A percentile compares a stretch with the other conserved stretches of the same genome.
These are phyloP conservation scores for Tanytarsus gracilentus DNA, from an alignment of 2,888 invertebrate species.

Conservation along the genomic window DNA sequence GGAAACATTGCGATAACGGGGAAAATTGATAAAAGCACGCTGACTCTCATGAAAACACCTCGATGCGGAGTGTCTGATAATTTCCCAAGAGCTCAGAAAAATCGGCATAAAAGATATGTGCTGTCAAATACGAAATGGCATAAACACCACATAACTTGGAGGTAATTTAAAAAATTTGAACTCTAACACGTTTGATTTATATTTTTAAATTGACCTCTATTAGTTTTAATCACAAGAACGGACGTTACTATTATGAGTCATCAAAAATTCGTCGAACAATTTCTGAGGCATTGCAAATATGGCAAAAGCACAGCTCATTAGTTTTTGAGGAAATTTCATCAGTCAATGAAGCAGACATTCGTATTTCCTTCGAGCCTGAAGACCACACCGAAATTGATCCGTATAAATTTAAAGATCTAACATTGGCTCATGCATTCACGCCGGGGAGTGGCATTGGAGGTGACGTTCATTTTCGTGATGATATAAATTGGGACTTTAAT, in stretches of 20 bases:
- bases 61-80: not conserved
- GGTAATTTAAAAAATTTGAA: not conserved
- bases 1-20: not conserved
- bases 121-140: slow-evolving; percentile 6
- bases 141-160: not conserved
- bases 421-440: slow-evolving; percentile 13
- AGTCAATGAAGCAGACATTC: not conserved
- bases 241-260: not conserved
- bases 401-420: not conserved
- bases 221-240: not conserved
- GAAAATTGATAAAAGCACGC: not conserved
- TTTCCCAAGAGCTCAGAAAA: too few species aligned
- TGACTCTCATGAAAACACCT: not conserved
- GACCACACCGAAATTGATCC: slow-evolving; percentile 1
- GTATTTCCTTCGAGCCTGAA: not conserved
- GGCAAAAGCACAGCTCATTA: not conserved
- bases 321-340: not conserved
- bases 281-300: not conserved
- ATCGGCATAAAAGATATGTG: slow-evolving; percentile 3
- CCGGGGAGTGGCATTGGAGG: not conserved
- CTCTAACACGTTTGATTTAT: not conserved
- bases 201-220: not conserved
- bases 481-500: slow-evolving; percentile 14
- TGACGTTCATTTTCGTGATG: slow-evolving; percentile 13
- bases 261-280: not conserved